Evolutionary conservation across 30 jellyfish, hydroid and myxozoan species (phyloP).

Genomic region (Turritopsis rubra): DNA sequence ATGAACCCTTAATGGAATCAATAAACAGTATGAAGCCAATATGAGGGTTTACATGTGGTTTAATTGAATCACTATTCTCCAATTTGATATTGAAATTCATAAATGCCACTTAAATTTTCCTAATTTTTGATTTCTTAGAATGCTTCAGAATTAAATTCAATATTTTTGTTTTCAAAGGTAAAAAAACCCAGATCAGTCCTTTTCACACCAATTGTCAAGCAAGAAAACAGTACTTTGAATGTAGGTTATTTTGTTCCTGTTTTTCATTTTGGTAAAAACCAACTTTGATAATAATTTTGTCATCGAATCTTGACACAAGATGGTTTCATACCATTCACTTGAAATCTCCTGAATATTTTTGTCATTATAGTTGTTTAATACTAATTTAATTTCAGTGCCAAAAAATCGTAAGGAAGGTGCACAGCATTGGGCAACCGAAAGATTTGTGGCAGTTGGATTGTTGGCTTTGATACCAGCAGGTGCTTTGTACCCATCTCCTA

Average conservation of each 20-base stretch:
- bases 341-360: background rate
- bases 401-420: slow-evolving; percentile 35
- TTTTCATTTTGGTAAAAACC: background rate
- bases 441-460: slow-evolving; percentile 77
- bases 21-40: too few relatives aligned
- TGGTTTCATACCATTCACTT: too few relatives aligned
- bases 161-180: too few relatives aligned
- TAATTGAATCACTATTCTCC: too few relatives aligned
- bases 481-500: slow-evolving; percentile 54
- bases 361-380: background rate
- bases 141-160: too few relatives aligned
- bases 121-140: background rate
- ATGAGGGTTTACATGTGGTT: too few relatives aligned
- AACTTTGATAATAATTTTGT: too few relatives aligned
- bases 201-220: background rate
- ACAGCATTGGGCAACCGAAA: slow-evolving; percentile 75
- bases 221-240: background rate
- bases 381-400: slow-evolving; percentile 15
- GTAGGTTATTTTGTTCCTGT: background rate
- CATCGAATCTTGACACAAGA: too few relatives aligned
- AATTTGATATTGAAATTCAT: too few relatives aligned
- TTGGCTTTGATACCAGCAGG: slow-evolving; percentile 77
- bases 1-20: too few relatives aligned
- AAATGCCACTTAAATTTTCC: background rate
- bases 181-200: background rate